phyloP scores from a whole-genome alignment of 2,888 invertebrate genomes.

The Cosmia trapezina region DNA sequence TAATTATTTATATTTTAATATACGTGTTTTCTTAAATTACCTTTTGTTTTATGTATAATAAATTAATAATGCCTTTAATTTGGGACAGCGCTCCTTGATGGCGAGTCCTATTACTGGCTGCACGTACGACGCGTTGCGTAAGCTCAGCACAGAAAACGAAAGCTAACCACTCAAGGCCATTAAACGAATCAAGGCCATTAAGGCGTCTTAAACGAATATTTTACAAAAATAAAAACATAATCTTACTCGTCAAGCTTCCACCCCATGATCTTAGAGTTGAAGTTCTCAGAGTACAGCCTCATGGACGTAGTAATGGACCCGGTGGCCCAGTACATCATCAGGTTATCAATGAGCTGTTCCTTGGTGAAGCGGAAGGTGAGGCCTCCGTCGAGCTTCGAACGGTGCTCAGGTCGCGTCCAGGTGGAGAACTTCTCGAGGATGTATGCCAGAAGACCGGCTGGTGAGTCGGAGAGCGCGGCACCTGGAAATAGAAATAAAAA shows the following conservation, averaged over 20 bases:
- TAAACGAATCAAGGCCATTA: no score
- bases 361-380: slow-evolving; percentile 91
- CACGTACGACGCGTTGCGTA: no score
- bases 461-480: slow-evolving; percentile 93
- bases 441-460: slow-evolving; percentile 95
- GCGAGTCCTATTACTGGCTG: no score
- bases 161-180: no score
- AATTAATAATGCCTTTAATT: no score
- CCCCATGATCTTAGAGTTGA: slow-evolving; percentile 73
- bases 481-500: slow-evolving; percentile 84
- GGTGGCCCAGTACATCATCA: slow-evolving; percentile 96
- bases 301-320: slow-evolving; percentile 93
- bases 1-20: no score
- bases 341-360: slow-evolving; percentile 94
- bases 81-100: no score
- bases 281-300: slow-evolving; percentile 93
- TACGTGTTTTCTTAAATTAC: no score
- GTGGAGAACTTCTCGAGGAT: slow-evolving; percentile 96
- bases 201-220: no score
- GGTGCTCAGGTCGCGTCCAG: slow-evolving; percentile 90
- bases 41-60: no score
- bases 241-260: slow-evolving; percentile 85
- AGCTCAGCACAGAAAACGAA: no score
- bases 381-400: slow-evolving; percentile 91
- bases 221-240: not conserved